Conservation (phyloP, 2,888 invertebrate species). For the Luperina testacea region DNA sequence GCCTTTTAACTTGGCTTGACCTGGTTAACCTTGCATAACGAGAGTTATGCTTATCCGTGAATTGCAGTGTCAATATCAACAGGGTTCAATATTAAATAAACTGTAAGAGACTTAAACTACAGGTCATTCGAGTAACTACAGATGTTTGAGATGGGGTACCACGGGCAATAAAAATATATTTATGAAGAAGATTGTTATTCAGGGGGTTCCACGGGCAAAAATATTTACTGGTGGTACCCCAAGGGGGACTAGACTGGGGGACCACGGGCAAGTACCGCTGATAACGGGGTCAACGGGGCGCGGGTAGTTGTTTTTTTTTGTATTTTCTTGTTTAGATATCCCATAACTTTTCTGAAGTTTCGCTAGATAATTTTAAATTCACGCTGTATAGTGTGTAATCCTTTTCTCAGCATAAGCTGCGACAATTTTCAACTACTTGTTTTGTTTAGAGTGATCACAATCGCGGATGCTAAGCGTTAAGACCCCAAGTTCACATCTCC, state of each 20-base stretch:
- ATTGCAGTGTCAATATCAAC: neutral
- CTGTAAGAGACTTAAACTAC: too few relatives aligned
- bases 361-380: neutral
- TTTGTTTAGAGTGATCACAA: neutral
- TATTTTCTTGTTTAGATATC: neutral
- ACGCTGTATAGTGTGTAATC: neutral
- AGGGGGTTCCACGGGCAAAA: too few relatives aligned
- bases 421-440: neutral
- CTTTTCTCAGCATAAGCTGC: neutral
- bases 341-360: neutral
- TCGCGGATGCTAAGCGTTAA: neutral
- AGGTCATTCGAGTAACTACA: too few relatives aligned
- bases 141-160: too few relatives aligned
- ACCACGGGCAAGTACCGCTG: too few relatives aligned
- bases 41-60: neutral
- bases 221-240: too few relatives aligned
- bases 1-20: conserved; percentile 31
- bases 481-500: neutral
- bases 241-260: too few relatives aligned
- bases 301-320: neutral
- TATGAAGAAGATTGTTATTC: too few relatives aligned
- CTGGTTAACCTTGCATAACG: neutral
- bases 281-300: too few relatives aligned
- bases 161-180: too few relatives aligned
- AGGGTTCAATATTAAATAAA: neutral